Conservation (phyloP, 2,797 vertebrate genomes). For the Erpetoichthys calabaricus region DNA sequence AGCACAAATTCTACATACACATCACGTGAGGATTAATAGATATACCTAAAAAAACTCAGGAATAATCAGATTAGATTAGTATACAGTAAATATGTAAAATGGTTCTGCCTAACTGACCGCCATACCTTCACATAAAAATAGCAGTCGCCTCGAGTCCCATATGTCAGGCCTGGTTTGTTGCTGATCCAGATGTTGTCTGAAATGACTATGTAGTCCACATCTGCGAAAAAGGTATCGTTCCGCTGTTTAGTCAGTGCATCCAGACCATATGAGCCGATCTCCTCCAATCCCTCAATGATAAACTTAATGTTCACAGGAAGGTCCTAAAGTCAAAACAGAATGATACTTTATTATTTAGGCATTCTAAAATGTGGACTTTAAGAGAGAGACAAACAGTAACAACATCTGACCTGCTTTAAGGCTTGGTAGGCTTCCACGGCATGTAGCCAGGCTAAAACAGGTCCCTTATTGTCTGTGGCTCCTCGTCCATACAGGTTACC, state of each 20-base stretch:
- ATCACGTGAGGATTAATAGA: too few relatives aligned
- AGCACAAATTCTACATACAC: too few relatives aligned
- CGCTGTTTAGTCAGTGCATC: constrained; percentile 33
- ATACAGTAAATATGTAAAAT: too few relatives aligned
- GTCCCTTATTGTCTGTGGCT: constrained; percentile 25
- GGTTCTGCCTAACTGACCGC: too few relatives aligned
- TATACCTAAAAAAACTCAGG: too few relatives aligned
- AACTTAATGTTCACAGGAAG: constrained; percentile 52
- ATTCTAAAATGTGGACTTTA: neutral
- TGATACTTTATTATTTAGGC: neutral
- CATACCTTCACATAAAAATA: constrained; percentile 51
- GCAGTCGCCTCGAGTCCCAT: constrained; percentile 41
- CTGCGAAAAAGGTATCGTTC: constrained; percentile 38
- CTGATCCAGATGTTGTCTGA: constrained; percentile 51
- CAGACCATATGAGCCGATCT: constrained; percentile 44
- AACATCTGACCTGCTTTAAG: constrained; percentile 36
- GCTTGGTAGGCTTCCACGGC: constrained; percentile 28
- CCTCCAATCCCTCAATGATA: constrained; percentile 56
- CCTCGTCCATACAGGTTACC: constrained; percentile 27
- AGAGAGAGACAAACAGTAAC: neutral
- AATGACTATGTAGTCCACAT: constrained; percentile 45
- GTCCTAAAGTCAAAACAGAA: constrained; percentile 3
- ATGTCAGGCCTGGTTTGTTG: constrained; percentile 42
- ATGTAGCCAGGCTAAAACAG: constrained; percentile 23
- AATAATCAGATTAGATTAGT: too few relatives aligned